Base-by-base conservation (phyloP, 2,113 vertebrate genomes). In the Danionella cerebrum region DNA sequence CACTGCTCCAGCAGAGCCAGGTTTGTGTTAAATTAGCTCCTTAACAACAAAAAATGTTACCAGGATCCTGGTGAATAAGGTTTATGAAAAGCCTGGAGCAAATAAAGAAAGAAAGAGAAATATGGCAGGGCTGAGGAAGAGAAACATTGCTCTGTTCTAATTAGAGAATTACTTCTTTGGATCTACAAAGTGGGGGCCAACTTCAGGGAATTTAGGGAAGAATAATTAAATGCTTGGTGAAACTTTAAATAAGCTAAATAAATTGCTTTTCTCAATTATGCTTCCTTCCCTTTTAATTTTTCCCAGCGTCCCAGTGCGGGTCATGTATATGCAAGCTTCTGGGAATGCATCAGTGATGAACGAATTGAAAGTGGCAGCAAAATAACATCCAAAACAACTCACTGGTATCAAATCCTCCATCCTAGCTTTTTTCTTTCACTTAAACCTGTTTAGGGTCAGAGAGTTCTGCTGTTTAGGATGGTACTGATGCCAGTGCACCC, bases 171-270 rank as follows among this genome's bases (percentile, higher is more conserved):
- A 81, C 51, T 51, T 74, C 31, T 64, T 52, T 50, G 35, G 74
- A 67, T 77, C 66, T 75, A 70, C 72, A 71, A 75, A 82, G 81
- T 73, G 64, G 74, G 36, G 59, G 71, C 67, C 76, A 87, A 85
- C 81, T 77, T 79, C 8, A 63, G 75, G 75, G 84, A 82, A 80
- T 83, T 80, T 76, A 81, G 67, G 77, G 78, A 79, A 74, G 65
- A 57, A 73, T 82, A 85, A 86, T 87, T 84, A 87, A 87, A 83
- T 83, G 79, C 70, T 71, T 70, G 29, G 73, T 69, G 59, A 84
- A 88, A 85, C 85, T 86, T 85, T 86, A 85, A 84, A 87, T 82
- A 76, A 66, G 67, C 79, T 78, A 84, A 83, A 87, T 86, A 83
- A 86, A 87, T 84, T 77, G 79, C 76, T 86, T 87, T 87, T 85